Evolutionary conservation across 2,888 invertebrate species (phyloP).

Genomic region (Dryadula phaetusa): DNA sequence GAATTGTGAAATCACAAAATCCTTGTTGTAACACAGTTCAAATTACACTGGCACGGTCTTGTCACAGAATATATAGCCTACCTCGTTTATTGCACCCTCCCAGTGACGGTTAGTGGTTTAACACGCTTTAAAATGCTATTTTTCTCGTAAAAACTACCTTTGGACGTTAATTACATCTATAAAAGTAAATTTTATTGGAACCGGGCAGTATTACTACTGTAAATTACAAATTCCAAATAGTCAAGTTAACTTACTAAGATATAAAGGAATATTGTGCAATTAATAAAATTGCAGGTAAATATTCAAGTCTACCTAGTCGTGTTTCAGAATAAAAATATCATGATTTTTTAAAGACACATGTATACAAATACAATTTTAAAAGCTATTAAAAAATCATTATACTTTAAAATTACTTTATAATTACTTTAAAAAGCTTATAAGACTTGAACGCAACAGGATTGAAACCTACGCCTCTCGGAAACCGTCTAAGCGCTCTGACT

Average conservation of each 20-base stretch:
- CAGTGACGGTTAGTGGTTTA: slow-evolving; percentile 56
- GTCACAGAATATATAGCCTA: slow-evolving; percentile 56
- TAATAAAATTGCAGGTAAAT: slow-evolving; percentile 7
- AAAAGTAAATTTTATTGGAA: slow-evolving; percentile 26
- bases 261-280: slow-evolving; percentile 23
- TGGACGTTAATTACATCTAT: slow-evolving; percentile 20
- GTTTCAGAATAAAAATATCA: background rate
- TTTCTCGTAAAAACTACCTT: slow-evolving; percentile 23
- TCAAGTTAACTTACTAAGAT: slow-evolving; percentile 17
- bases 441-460: no score
- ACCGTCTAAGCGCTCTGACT: no score
- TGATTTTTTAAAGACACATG: no score
- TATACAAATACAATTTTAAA: no score
- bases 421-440: no score
- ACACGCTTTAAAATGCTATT: slow-evolving; percentile 44
- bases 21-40: slow-evolving; percentile 44
- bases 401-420: no score
- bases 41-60: slow-evolving; percentile 49
- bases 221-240: slow-evolving; percentile 24
- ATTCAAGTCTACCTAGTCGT: background rate
- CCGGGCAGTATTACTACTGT: slow-evolving; percentile 12
- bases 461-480: no score
- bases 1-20: background rate
- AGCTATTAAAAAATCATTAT: no score
- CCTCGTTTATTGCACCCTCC: slow-evolving; percentile 70